Percentiles rank a stretch among this genome's conserved stretches.
These are phyloP conservation scores for Enteromius radiatus DNA, from an alignment of 2,797 vertebrate genomes.

Conservation along the genomic window DNA sequence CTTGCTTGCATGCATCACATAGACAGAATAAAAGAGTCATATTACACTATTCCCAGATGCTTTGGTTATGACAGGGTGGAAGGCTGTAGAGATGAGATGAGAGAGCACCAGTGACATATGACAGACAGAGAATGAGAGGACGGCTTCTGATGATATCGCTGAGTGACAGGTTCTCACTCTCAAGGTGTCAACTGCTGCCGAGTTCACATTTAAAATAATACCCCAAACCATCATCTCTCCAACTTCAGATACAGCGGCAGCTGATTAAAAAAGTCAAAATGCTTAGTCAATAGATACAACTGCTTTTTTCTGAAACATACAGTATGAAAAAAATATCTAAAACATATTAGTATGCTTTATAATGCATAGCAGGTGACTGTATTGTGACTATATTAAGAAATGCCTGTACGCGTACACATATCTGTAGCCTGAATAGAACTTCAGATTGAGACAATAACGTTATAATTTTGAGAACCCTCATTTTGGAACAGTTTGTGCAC, in stretches of 20 bases:
- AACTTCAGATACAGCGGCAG: neutral
- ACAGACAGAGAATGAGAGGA: neutral
- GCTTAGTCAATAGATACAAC: neutral
- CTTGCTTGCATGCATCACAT: constrained; percentile 9
- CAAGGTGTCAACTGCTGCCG: constrained; percentile 11
- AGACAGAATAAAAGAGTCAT: constrained; percentile 5
- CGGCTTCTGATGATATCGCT: neutral
- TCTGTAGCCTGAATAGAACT: too few relatives aligned
- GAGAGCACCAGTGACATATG: constrained; percentile 15
- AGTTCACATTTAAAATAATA: constrained; percentile 3
- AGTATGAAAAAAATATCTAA: too few relatives aligned
- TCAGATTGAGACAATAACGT: too few relatives aligned
- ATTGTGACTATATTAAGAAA: too few relatives aligned
- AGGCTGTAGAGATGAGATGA: constrained; percentile 12
- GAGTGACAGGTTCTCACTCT: constrained; percentile 6
- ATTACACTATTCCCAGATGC: constrained; percentile 19
- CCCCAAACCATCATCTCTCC: neutral
- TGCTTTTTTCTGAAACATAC: too few relatives aligned
- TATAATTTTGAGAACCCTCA: too few relatives aligned
- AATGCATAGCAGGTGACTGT: too few relatives aligned
- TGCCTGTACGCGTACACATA: too few relatives aligned
- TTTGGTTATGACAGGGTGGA: constrained; percentile 7
- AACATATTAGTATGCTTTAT: too few relatives aligned
- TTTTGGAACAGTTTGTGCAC: too few relatives aligned
- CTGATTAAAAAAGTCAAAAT: neutral